Base-by-base conservation (phyloP, 2,797 vertebrate species). In the Phoxinus dragarum region DNA sequence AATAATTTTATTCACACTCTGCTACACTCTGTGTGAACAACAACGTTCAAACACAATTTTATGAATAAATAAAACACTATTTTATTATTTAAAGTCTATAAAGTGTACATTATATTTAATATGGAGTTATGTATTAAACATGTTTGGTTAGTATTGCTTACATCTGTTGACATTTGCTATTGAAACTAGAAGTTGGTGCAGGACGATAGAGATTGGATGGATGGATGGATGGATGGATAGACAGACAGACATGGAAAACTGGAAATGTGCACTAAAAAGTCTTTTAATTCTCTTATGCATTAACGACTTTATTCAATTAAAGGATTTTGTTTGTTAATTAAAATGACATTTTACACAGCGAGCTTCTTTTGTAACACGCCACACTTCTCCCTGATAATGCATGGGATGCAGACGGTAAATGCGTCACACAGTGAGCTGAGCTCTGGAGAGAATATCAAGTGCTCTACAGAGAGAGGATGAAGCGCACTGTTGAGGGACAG, bases 371-470 rank as follows among this genome's bases (percentile, higher is more conserved):
- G 4, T 40, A 38, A 54, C 74, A 56, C 34, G n/a, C 34, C 34
- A 36, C 9, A 74, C 47, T 56, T 40, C 6, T 56, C 52, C 4
- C 74, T 56, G 34, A 54, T 54, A 54, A 31, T 56, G 34, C 21
- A 76, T n/a, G 49, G 11, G 49, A 16, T 54, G 38, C 49, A 56
- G 21, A n/a, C 34, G 1, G 74, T 1, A 16, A 23, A 56, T 8
- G 52, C 52, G 52, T 56, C 74, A 76, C 56, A 76, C 34, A 40
- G 34, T 76, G 38, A 78, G 23, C 38, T 2, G n/a, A 78, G 75
- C 36, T 61, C 56, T 27, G 54, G 36, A 42, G 75, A 78, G 75
- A 78, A 78, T 78, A 78, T 78, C 54, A 78, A 78, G 54, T 59
- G 75, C 75, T 61, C 75, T 78, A 31, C 19, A 61, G 56, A 61